phyloP scores from a whole-genome alignment of 2,888 invertebrate genomes.

The Drosophila limbata region DNA sequence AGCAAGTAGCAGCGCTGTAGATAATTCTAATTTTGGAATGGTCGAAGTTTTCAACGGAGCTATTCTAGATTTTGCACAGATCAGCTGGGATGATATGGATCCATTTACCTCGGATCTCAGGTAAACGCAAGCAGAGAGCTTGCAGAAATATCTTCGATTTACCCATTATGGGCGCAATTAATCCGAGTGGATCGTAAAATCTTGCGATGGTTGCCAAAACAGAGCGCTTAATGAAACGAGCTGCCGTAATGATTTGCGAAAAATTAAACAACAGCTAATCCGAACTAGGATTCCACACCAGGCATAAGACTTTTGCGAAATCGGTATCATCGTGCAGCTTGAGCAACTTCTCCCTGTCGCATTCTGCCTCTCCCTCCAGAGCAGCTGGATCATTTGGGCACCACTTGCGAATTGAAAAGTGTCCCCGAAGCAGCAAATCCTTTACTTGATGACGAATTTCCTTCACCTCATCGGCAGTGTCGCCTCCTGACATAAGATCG shows the following conservation, averaged over 20 bases:
- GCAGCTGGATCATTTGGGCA: too few relatives aligned
- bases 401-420: too few relatives aligned
- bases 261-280: too few relatives aligned
- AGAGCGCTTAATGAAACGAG: neutral
- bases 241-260: too few relatives aligned
- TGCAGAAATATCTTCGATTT: neutral
- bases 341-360: too few relatives aligned
- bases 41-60: constrained; percentile 1
- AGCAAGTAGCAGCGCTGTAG: neutral
- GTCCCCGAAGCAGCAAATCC: neutral
- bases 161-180: neutral
- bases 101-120: neutral
- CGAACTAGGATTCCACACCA: too few relatives aligned
- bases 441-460: neutral
- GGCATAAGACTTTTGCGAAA: too few relatives aligned
- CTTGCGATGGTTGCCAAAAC: neutral
- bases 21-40: constrained; percentile 1
- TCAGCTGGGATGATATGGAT: neutral
- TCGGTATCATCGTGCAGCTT: too few relatives aligned
- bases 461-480: neutral
- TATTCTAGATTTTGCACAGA: constrained; percentile 5
- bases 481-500: neutral
- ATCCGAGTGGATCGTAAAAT: neutral
- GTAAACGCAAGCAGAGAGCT: neutral
- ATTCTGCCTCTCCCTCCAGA: neutral